Base-by-base conservation (phyloP, 2,888 invertebrate genomes). In the Entomobrya multifasciata region DNA sequence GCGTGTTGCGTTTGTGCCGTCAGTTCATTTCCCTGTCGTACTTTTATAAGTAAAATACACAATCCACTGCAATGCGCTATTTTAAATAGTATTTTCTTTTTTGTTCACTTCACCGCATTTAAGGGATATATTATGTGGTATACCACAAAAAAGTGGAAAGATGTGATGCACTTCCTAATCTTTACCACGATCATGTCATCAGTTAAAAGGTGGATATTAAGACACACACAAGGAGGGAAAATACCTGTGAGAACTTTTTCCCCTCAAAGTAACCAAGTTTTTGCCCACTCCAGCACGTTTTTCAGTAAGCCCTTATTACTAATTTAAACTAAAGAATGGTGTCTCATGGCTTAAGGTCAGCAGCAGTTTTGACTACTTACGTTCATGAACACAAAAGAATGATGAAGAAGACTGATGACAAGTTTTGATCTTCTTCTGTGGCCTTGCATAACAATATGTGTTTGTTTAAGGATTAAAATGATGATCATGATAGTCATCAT, bases 381-480 rank as follows among this genome's bases (percentile, higher is more conserved):
- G 17, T 15, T n/a, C 20, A 10, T 41, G 65, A 25, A n/a, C n/a
- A 57, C 22, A 47, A 47, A 49, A 67, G 67, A 67, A 41, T n/a
- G 70, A 72, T 72, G 49, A 44, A 72, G 22, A 44, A 72, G 44
- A 44, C 49, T 49, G 47, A 44, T 72, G 49, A 44, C 70, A 47
- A 72, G 70, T 47, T 72, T 60, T 60, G 52, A 55, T 77, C 60
- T 44, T 60, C 52, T 44, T 13, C 20, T 67, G 41, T 74, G 72
- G 72, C 86, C 80, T 74, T 80, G 74, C 86, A 62, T 65, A 62
- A 17, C 36, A 27, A 17, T 49, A 10, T 47, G 20, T 85, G 86
- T 86, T 86, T 86, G 80, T 86, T 80, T 86, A 86, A 80, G 86
- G 86, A 86, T 86, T 86, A 86, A 86, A 81, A 86, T 76, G 72